Conservation (phyloP, 2,113 vertebrate genomes). For the Charadrius vociferus region DNA sequence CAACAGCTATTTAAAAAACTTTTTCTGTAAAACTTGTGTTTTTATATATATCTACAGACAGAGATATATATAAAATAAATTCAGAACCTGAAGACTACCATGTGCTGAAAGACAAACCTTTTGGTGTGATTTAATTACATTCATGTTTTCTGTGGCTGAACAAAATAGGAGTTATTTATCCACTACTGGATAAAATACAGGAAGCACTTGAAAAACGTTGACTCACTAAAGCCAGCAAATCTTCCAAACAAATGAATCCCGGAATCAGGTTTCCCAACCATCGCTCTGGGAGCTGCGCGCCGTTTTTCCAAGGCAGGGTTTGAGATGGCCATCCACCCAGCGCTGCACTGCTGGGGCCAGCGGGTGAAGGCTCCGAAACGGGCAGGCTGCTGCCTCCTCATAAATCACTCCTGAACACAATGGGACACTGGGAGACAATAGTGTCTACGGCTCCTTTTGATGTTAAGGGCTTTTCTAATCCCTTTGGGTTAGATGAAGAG, state of each 20-base stretch:
- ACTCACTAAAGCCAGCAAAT: background rate
- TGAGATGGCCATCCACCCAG: slow-evolving; percentile 27
- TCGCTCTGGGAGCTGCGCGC: background rate
- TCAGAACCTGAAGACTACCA: background rate
- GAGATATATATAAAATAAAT: background rate
- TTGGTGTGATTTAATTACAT: background rate
- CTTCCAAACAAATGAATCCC: background rate
- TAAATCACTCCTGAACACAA: slow-evolving; percentile 60
- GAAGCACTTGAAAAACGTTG: background rate
- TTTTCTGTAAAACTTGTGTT: background rate
- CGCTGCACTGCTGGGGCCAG: slow-evolving; percentile 56
- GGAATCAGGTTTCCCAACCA: background rate
- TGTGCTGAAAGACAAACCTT: background rate
- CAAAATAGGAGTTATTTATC: background rate
- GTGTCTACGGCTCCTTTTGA: background rate
- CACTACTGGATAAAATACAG: background rate
- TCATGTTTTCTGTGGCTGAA: background rate
- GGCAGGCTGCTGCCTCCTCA: slow-evolving; percentile 5
- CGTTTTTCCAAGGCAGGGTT: slow-evolving; percentile 9
- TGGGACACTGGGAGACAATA: background rate
- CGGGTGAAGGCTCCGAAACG: slow-evolving; percentile 69
- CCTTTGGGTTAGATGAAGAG: slow-evolving; percentile 25
- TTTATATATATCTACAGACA: too few relatives aligned
- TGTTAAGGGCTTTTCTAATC: slow-evolving; percentile 1
- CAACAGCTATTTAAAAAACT: background rate